Percentiles rank a stretch among this genome's conserved stretches.
Conservation (phyloP, 2,113 vertebrate species). For the Eudyptes chrysolophus region DNA sequence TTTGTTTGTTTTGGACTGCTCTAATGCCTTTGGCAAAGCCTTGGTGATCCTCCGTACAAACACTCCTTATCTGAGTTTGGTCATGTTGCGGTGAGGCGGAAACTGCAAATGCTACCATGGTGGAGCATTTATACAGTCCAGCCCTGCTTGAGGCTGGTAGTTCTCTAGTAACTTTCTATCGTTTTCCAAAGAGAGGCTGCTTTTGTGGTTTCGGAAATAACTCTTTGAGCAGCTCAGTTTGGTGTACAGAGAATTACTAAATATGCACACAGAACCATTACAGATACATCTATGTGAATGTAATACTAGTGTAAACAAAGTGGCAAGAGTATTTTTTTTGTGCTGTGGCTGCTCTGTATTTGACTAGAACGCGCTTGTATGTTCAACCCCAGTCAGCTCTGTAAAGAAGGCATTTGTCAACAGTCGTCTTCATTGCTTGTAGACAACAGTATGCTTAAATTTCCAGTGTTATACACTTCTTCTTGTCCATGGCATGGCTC, state of each 20-base stretch:
- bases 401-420: neutral
- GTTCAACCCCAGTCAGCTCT: neutral
- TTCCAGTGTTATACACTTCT: neutral
- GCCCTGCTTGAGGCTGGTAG: neutral
- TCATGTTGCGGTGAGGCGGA: neutral
- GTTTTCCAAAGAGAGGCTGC: neutral
- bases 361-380: neutral
- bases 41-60: neutral
- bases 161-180: neutral
- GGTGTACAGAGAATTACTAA: neutral
- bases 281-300: neutral
- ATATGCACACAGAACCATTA: neutral
- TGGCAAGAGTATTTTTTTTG: neutral
- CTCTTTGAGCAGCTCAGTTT: neutral
- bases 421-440: rapidly evolving
- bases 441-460: neutral
- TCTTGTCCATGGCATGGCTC: neutral
- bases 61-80: neutral
- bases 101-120: neutral
- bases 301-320: neutral
- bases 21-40: neutral
- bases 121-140: neutral
- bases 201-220: neutral
- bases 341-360: neutral
- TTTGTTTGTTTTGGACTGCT: neutral